Percentiles rank a stretch among this genome's conserved stretches.
phyloP scores from a whole-genome alignment of 1,140 invertebrate genomes.

The Anastrepha ludens region DNA sequence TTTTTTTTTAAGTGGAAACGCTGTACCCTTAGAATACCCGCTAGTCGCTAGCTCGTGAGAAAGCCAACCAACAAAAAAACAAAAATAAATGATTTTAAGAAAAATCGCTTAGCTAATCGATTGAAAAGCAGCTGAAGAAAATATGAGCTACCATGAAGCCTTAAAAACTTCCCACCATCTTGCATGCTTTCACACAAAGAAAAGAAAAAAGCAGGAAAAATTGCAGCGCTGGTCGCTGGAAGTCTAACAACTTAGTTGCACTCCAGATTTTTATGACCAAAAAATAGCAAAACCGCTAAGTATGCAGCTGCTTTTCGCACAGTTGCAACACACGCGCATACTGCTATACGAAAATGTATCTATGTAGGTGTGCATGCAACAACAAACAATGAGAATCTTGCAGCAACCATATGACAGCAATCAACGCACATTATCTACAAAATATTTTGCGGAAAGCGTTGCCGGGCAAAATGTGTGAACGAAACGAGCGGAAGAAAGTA shows the following conservation, averaged over 20 bases:
- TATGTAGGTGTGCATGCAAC: neutral
- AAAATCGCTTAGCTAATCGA: too few species aligned
- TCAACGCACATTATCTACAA: slow-evolving; percentile 27
- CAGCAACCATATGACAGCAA: slow-evolving; percentile 21
- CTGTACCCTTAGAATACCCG: too few species aligned
- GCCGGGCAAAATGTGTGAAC: neutral
- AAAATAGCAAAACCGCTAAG: neutral
- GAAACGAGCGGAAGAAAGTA: neutral
- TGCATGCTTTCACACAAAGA: neutral
- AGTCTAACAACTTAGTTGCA: slow-evolving; percentile 28
- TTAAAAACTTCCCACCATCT: neutral
- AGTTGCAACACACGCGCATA: neutral
- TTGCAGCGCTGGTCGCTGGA: neutral
- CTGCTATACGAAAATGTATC: neutral
- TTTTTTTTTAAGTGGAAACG: too few species aligned
- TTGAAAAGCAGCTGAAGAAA: too few species aligned
- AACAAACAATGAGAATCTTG: neutral
- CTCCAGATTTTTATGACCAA: neutral
- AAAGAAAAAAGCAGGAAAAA: neutral
- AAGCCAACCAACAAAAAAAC: too few species aligned
- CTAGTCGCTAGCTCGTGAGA: too few species aligned
- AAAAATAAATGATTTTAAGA: too few species aligned
- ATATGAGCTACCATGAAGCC: too few species aligned
- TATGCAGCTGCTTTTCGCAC: slow-evolving; percentile 17
- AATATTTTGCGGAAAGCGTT: slow-evolving; percentile 16